These are phyloP conservation scores for Grammomys surdaster DNA, from an alignment of 2,113 vertebrate species.

Conservation along the genomic window DNA sequence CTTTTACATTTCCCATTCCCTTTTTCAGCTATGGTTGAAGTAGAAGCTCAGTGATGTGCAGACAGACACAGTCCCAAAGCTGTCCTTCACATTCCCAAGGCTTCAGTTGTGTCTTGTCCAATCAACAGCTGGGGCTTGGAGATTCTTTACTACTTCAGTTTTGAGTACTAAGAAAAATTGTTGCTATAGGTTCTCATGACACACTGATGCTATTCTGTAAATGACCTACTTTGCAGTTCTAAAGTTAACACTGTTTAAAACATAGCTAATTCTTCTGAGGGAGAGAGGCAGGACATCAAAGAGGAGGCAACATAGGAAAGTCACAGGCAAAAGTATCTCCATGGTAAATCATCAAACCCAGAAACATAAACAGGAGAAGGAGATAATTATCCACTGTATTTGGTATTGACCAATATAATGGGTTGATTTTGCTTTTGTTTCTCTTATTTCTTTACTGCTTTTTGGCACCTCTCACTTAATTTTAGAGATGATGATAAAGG, in stretches of 20 bases:
- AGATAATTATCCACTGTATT: not conserved
- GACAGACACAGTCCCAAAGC: not conserved
- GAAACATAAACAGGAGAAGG: not conserved
- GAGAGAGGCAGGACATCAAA: not conserved
- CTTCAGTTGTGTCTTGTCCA: not conserved
- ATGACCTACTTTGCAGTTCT: not conserved
- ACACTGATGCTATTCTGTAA: not conserved
- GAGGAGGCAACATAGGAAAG: not conserved
- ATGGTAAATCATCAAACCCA: not conserved
- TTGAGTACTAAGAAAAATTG: not conserved
- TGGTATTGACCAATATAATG: conserved; percentile 38
- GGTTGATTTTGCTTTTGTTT: conserved; percentile 57
- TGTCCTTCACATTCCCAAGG: not conserved
- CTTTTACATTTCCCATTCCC: not conserved
- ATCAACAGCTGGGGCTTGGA: not conserved
- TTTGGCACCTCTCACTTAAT: conserved; percentile 23
- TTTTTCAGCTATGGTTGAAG: not conserved
- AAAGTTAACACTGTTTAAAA: not conserved
- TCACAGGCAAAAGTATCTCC: not conserved
- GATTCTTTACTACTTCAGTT: not conserved
- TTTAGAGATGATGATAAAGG: conserved; percentile 4
- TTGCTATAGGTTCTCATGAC: not conserved
- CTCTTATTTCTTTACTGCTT: not conserved
- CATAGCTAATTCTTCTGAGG: not conserved
- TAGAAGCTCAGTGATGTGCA: not conserved